Percentiles rank a stretch among this genome's conserved stretches.
phyloP scores from a whole-genome alignment of 2,113 vertebrate genomes.

The Herpetotheres cachinnans region DNA sequence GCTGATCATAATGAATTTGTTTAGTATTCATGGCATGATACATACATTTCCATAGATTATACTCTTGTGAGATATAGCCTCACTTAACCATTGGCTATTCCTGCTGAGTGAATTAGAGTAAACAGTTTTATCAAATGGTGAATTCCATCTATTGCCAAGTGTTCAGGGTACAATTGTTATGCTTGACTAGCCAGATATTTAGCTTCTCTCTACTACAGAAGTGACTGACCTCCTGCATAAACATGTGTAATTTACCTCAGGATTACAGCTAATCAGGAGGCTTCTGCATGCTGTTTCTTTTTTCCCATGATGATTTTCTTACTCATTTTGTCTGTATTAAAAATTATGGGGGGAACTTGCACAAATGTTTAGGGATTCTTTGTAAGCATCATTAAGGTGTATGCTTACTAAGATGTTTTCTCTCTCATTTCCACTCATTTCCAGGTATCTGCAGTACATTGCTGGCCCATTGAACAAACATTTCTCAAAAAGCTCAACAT shows the following conservation, averaged over 20 bases:
- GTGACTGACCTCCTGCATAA: slow-evolving; percentile 4
- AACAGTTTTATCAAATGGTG: slow-evolving; percentile 19
- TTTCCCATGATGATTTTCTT: background rate
- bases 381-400: background rate
- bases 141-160: background rate
- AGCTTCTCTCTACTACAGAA: background rate
- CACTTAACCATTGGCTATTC: slow-evolving; percentile 7
- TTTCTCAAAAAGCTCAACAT: background rate
- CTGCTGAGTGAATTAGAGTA: background rate
- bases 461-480: background rate
- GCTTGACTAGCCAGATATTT: background rate
- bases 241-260: background rate
- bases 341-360: background rate
- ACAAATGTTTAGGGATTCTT: background rate
- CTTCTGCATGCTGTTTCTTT: background rate
- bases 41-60: slow-evolving; percentile 25
- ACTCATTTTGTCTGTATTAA: background rate
- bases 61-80: background rate
- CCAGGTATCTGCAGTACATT: background rate
- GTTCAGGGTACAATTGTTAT: background rate
- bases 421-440: background rate
- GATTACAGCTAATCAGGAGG: background rate
- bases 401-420: background rate
- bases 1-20: background rate
- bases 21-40: slow-evolving; percentile 4